These are phyloP conservation scores for Vollenhovia emeryi DNA, from an alignment of 1,140 invertebrate species.

Conservation along the genomic window DNA sequence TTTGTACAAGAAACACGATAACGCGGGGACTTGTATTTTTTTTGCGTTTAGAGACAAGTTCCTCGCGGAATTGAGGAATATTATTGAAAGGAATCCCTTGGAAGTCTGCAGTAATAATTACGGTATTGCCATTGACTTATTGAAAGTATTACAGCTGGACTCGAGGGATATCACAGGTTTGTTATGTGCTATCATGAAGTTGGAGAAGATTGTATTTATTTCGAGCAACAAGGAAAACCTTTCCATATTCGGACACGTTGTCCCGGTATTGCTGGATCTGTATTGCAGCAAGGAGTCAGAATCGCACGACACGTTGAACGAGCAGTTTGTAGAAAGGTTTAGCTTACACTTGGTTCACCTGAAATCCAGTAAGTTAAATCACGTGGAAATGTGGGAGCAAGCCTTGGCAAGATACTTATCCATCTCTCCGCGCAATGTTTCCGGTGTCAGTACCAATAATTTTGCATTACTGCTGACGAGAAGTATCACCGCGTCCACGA, in stretches of 20 bases:
- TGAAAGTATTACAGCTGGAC: conserved; percentile 74
- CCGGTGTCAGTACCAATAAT: conserved; percentile 79
- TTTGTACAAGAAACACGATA: conserved; percentile 59
- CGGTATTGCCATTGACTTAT: conserved; percentile 43
- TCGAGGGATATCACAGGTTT: conserved; percentile 64
- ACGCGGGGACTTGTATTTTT: conserved; percentile 54
- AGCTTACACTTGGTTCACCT: conserved; percentile 67
- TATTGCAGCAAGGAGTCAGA: conserved; percentile 36
- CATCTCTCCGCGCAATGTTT: conserved; percentile 86
- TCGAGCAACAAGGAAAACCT: conserved; percentile 68
- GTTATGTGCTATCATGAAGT: conserved; percentile 65
- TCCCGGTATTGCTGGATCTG: conserved; percentile 76
- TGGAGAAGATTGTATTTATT: conserved; percentile 69
- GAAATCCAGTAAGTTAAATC: conserved; percentile 70
- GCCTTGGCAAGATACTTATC: conserved; percentile 86
- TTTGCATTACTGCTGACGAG: conserved; percentile 73
- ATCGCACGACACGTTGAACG: conserved; percentile 58
- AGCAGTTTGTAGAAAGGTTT: conserved; percentile 70
- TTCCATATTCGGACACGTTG: conserved; percentile 74
- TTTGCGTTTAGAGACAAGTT: conserved; percentile 78
- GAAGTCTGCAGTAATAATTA: conserved; percentile 22
- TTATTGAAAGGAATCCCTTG: conserved; percentile 63
- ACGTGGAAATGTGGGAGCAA: conserved; percentile 85
- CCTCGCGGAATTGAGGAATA: conserved; percentile 68
- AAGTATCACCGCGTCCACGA: conserved; percentile 64